Percentiles rank a stretch among this genome's conserved stretches.
phyloP scores from a whole-genome alignment of 2,113 vertebrate genomes.

The Agapornis roseicollis region DNA sequence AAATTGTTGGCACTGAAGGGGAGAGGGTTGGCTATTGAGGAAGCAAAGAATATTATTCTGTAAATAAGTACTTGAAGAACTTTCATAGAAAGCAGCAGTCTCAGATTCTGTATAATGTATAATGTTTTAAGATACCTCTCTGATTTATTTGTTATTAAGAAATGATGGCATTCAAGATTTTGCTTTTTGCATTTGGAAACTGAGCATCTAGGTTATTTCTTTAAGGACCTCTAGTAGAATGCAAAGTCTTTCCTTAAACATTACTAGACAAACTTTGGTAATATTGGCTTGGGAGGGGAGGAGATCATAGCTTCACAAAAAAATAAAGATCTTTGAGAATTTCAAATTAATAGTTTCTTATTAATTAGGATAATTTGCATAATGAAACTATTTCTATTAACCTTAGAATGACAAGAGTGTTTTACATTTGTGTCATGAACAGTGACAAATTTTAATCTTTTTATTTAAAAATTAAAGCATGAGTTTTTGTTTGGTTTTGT shows the following conservation, averaged over 20 bases:
- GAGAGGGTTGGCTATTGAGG: fast-evolving
- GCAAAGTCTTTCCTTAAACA: not conserved
- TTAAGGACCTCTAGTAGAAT: not conserved
- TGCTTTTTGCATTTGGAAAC: not conserved
- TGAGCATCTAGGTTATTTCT: not conserved
- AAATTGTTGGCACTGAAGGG: not conserved
- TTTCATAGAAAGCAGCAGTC: not conserved
- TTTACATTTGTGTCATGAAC: not conserved
- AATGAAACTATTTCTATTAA: not conserved
- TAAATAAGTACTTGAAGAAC: not conserved
- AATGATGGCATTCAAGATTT: not conserved
- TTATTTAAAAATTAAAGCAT: not conserved
- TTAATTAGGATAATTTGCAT: not conserved
- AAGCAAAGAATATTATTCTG: not conserved
- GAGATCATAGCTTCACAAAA: not conserved
- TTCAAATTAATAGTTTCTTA: not conserved
- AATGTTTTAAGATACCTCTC: not conserved
- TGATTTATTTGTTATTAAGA: not conserved
- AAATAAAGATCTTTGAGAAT: not conserved
- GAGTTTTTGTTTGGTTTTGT: not conserved
- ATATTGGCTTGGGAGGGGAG: not conserved
- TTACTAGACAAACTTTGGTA: not conserved
- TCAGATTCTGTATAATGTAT: fast-evolving
- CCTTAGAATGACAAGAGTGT: not conserved
- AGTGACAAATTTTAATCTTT: not conserved